Evolutionary conservation across 2,888 invertebrate species (phyloP).

Genomic region (Stegana nigrithorax): DNA sequence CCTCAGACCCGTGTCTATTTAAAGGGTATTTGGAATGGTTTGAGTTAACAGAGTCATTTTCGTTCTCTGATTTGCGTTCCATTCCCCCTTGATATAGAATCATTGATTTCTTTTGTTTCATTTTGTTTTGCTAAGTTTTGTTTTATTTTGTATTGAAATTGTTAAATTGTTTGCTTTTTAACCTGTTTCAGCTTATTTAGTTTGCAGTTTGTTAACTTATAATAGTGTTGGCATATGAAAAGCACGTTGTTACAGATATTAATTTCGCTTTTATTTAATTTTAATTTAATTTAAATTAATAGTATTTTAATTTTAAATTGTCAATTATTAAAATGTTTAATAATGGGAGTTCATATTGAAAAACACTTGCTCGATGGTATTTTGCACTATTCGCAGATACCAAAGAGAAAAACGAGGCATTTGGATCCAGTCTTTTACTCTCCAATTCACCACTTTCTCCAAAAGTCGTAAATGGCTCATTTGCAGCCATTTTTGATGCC

Average conservation of each 20-base stretch:
- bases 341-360: no score
- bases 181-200: not conserved
- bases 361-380: no score
- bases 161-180: not conserved
- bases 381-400: no score
- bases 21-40: conserved; percentile 74
- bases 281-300: not conserved
- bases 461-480: conserved; percentile 94
- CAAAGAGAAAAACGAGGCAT: conserved; percentile 84
- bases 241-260: no score
- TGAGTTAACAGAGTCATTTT: conserved; percentile 25
- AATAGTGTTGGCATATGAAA: no score
- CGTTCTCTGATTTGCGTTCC: not conserved
- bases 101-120: conserved; percentile 13
- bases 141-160: conserved; percentile 35
- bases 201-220: no score
- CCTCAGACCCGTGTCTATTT: conserved; percentile 78
- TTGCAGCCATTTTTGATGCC: conserved; percentile 87
- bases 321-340: no score
- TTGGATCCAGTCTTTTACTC: conserved; percentile 91
- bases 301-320: no score
- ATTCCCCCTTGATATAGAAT: not conserved
- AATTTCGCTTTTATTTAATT: not conserved
- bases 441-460: conserved; percentile 97
- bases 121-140: conserved; percentile 13